A percentile compares a stretch with the other conserved stretches of the same genome.
Conservation (phyloP, 2,888 invertebrate genomes). For the Apotomis capreana region DNA sequence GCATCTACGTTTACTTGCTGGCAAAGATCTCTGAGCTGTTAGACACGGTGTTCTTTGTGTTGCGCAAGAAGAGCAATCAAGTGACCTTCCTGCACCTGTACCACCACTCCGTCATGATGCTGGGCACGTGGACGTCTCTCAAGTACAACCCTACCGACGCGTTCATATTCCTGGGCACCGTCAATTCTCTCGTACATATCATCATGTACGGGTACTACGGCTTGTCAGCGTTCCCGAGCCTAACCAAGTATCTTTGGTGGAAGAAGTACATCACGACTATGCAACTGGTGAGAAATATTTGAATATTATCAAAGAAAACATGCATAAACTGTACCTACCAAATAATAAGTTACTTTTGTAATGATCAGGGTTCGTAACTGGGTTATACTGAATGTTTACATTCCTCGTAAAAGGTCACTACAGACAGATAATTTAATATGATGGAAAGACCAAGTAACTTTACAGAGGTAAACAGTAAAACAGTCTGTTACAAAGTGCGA, state of each 20-base stretch:
- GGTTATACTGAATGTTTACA: too few relatives aligned
- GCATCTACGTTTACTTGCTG: constrained; percentile 77
- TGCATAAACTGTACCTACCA: too few relatives aligned
- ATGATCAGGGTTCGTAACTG: too few relatives aligned
- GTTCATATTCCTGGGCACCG: constrained; percentile 84
- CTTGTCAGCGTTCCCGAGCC: constrained; percentile 85
- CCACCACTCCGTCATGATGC: constrained; percentile 87
- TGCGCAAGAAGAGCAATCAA: constrained; percentile 88
- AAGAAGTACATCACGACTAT: constrained; percentile 88
- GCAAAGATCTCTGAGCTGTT: constrained; percentile 87
- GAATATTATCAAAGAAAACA: too few relatives aligned
- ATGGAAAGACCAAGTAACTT: too few relatives aligned
- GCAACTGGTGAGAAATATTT: constrained; percentile 82
- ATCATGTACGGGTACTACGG: constrained; percentile 89
- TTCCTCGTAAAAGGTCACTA: too few relatives aligned
- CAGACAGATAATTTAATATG: too few relatives aligned
- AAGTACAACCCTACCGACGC: constrained; percentile 87
- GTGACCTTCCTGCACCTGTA: constrained; percentile 92
- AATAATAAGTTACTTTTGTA: too few relatives aligned
- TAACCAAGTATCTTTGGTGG: constrained; percentile 88
- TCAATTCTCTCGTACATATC: constrained; percentile 87
- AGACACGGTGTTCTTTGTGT: constrained; percentile 91
- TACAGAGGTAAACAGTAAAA: too few relatives aligned
- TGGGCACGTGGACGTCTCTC: constrained; percentile 86
- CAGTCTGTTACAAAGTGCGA: too few relatives aligned